Percentiles rank a stretch among this genome's conserved stretches.
These are phyloP conservation scores for Ophion obscuratus DNA, from an alignment of 2,888 invertebrate species.

Conservation along the genomic window DNA sequence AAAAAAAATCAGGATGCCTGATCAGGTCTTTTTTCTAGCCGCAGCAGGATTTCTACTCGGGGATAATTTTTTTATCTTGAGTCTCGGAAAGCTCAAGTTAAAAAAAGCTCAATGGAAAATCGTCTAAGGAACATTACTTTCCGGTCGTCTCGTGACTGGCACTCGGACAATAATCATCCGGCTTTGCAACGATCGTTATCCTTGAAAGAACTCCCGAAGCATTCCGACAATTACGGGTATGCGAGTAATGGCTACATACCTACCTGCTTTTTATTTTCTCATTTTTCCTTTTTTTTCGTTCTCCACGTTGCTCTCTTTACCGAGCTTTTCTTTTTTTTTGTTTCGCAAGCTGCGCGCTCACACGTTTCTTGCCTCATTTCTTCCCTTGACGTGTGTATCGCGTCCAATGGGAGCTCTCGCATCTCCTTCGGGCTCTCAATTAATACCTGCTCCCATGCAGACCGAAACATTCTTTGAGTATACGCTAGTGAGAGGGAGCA, in stretches of 20 bases:
- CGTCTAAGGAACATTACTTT: not conserved
- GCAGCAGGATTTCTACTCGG: too few relatives aligned
- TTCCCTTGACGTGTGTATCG: slow-evolving; percentile 7
- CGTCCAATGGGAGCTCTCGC: slow-evolving; percentile 15
- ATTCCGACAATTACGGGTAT: slow-evolving; percentile 25
- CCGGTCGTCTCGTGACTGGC: slow-evolving; percentile 26
- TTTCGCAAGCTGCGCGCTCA: slow-evolving; percentile 15
- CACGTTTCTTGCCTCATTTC: slow-evolving; percentile 41
- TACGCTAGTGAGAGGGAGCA: slow-evolving; percentile 22
- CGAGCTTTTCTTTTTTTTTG: slow-evolving; percentile 2
- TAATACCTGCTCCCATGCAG: slow-evolving; percentile 30
- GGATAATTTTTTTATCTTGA: too few relatives aligned
- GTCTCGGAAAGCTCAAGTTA: too few relatives aligned
- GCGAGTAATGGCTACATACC: slow-evolving; percentile 31
- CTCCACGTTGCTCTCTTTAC: not conserved
- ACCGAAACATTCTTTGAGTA: slow-evolving; percentile 45
- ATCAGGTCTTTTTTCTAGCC: too few relatives aligned
- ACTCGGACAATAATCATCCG: slow-evolving; percentile 47
- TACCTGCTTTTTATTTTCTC: not conserved
- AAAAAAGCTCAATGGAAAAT: too few relatives aligned
- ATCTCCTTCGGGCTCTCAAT: not conserved
- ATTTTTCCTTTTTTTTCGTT: not conserved
- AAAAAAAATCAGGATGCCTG: too few relatives aligned
- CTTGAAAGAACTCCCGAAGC: slow-evolving; percentile 15
- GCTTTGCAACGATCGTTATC: slow-evolving; percentile 21